Base-by-base conservation (phyloP, 2,113 vertebrate genomes). In the Solea senegalensis region DNA sequence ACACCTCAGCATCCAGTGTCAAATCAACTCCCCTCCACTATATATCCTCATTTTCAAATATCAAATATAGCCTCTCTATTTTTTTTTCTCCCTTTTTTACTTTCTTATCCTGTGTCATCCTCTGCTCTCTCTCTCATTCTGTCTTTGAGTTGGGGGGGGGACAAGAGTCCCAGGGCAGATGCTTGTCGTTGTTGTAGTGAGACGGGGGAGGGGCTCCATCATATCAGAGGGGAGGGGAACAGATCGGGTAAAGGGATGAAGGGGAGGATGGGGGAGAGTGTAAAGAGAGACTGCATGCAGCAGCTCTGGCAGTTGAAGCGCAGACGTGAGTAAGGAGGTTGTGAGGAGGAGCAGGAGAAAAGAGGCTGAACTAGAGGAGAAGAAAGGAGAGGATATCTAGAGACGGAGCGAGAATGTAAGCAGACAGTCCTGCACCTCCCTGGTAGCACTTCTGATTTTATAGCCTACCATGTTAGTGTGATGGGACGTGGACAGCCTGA, bases 281-380 rank as follows among this genome's bases (percentile, higher is more conserved):
- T 86, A 88, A 88, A 72, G 81, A 86, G 84, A 90, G 86, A 84
- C 85, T 61, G 87, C 88, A 84, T 80, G 84, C 90, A 92, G 91
- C 79, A 48, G 79, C 87, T 86, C 83, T 63, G 85, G 84, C 89
- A 84, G 84, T 70, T 40, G 61, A 62, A 83, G 87, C 82, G 74
- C 84, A 86, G 91, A 85, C 82, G 81, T 70, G 86, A 88, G 82
- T 45, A 40, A 2, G 46, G 68, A 76, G 64, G 78, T 72, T 83
- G 61, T 60, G 51, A 76, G 77, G 77, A 84, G 69, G 78, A 70
- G 66, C 46, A 70, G 72, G 59, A 45, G 65, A 7, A 40, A 74
- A 69, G 78, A 69, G 57, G 59, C 67, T 68, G 53, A 86, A 85
- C 69, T 74, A 69, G 62, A 79, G 63, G 40, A 68, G 74, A 81